Evolutionary conservation across 2,797 vertebrate genomes (phyloP), one percentile per base, ranked within the genome.

Genomic region (Gymnoscopelus braueri): DNA sequence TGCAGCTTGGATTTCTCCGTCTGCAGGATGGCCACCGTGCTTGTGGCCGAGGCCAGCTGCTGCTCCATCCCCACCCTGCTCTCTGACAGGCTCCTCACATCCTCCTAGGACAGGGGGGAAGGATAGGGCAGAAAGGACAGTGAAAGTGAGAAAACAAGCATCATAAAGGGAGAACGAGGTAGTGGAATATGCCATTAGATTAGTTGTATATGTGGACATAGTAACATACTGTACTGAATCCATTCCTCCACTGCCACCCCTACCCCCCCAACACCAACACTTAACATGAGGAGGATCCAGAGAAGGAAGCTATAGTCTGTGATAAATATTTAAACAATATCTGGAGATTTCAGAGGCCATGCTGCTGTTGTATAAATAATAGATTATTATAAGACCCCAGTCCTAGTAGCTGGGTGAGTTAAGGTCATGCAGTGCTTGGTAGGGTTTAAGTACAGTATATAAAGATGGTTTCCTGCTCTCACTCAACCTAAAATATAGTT

Each of bases 21-120:
- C 91, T 97, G 95, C 81, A 98, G 84, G 84, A 99, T 97, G 26
- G 95, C 96, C 29, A 91, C 94, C 0, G 97, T 96, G 78, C 97
- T 98, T 32, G 94, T 96, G 67, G 94, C 93, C 0, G 97, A 92
- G 19, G 96, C 96, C 78, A 97, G 85, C 61, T 97, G 95, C 82
- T 95, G 93, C 78, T 96, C 96, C 64, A 97, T 82, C 0, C 89
- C 85, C 0, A 74, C 86, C 74, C 88, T 94, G 70, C 95, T 91
- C 59, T 95, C 93, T 0, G 78, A 89, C 69, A 93, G 75, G 65
- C 85, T 71, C 85, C 93, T 93, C 52, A 92, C 79, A 88, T 98
- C 92, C 73, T 75, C 94, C 97, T 98, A 82, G 39, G 65, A 63
- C 60, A 0, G 23, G 11, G 11, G 13, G 54, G 11, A 26, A 49